Conservation (phyloP, 1,140 invertebrate genomes). For the Drosophila sulfurigaster region DNA sequence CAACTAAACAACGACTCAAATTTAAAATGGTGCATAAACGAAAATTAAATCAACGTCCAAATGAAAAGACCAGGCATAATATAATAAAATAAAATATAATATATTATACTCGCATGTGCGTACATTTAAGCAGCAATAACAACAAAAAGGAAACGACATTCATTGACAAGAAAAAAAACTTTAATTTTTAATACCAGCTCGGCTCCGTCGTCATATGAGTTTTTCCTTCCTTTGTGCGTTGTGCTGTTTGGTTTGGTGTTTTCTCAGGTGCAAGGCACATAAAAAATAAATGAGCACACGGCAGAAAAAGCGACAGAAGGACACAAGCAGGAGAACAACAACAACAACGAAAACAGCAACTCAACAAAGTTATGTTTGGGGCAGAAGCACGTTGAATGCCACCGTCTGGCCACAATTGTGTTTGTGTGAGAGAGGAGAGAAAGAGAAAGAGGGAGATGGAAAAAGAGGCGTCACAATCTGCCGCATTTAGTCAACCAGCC, state of each 20-base stretch:
- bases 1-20: neutral
- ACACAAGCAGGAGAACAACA: slow-evolving; percentile 27
- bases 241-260: slow-evolving; percentile 37
- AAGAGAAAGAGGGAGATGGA: neutral
- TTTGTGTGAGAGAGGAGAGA: slow-evolving; percentile 9
- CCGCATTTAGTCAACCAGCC: slow-evolving; percentile 62
- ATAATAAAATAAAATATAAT: slow-evolving; percentile 43
- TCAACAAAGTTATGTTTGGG: slow-evolving; percentile 49
- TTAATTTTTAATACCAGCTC: slow-evolving; percentile 72
- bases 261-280: slow-evolving; percentile 73
- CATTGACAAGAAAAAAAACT: slow-evolving; percentile 69
- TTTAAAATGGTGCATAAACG: slow-evolving; percentile 3
- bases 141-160: slow-evolving; percentile 45
- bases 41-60: slow-evolving; percentile 62
- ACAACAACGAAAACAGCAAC: slow-evolving; percentile 31
- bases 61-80: slow-evolving; percentile 49
- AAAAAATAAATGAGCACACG: slow-evolving; percentile 73
- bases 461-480: slow-evolving; percentile 14
- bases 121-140: slow-evolving; percentile 27
- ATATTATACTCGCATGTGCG: neutral
- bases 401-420: slow-evolving; percentile 45
- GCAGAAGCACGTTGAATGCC: slow-evolving; percentile 40
- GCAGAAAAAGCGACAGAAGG: slow-evolving; percentile 7
- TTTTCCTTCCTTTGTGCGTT: slow-evolving; percentile 25
- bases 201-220: slow-evolving; percentile 20